Percentiles rank a stretch among this genome's conserved stretches.
Conservation (phyloP, 1,140 invertebrate genomes). For the Schlechtendalia chinensis region DNA sequence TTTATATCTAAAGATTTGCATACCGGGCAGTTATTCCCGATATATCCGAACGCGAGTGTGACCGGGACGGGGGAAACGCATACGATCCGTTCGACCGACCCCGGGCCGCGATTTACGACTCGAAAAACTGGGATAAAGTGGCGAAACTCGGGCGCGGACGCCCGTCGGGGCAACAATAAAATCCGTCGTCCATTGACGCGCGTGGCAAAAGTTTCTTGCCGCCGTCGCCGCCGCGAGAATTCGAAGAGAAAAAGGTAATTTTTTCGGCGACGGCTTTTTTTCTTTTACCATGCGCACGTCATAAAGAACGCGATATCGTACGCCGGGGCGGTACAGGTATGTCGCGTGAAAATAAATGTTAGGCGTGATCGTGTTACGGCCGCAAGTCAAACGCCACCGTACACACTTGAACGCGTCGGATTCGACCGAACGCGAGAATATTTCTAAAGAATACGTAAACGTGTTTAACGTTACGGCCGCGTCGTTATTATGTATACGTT, state of each 20-base stretch:
- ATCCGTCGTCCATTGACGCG: slow-evolving; percentile 25
- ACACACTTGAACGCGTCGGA: too few species aligned
- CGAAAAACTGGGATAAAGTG: background rate
- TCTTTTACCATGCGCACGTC: background rate
- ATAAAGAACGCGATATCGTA: background rate
- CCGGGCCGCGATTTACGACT: slow-evolving; percentile 39
- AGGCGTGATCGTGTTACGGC: too few species aligned
- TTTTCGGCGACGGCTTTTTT: background rate
- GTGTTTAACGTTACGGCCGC: background rate
- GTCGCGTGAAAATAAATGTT: background rate
- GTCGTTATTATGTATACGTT: too few species aligned
- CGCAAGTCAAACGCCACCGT: too few species aligned
- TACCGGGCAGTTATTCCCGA: slow-evolving; percentile 32
- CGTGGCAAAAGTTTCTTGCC: background rate
- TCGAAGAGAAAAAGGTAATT: background rate
- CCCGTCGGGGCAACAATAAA: slow-evolving; percentile 28
- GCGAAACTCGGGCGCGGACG: slow-evolving; percentile 14
- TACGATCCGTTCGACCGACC: slow-evolving; percentile 36
- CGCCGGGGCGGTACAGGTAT: background rate
- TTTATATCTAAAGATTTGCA: slow-evolving; percentile 46
- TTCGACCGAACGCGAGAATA: too few species aligned
- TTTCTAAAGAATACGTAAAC: background rate
- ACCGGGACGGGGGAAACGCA: background rate
- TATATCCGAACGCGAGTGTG: background rate
- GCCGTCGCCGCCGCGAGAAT: background rate